Base-by-base conservation (phyloP, 2,888 invertebrate genomes). In the Gymnosoma rotundatum region DNA sequence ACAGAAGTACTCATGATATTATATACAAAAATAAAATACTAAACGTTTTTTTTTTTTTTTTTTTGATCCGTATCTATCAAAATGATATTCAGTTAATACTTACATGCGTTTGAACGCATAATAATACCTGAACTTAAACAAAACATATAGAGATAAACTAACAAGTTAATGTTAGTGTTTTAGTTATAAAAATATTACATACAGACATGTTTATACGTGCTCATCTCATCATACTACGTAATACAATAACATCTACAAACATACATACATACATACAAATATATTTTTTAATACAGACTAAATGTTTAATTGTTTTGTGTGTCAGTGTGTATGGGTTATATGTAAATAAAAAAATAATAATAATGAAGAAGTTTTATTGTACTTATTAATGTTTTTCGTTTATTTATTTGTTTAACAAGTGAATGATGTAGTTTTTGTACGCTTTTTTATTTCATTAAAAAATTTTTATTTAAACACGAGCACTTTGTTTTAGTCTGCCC, bases 11-110 rank as follows among this genome's bases (percentile, higher is more conserved):
- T 63, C 76, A 76, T 86, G 87, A 88, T 88, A 90, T 90, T 89
- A 90, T 90, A 89, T 88, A 88, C 90, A 90, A 90, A 90, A 89
- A 89, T 88, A 89, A 88, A 88, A 52, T 32, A 63, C 18, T 18
- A 20, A 36, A n/a, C n/a, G n/a, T n/a, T n/a, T n/a, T n/a, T n/a
- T n/a, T n/a, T n/a, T n/a, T 8, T 7, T 6, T 4, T 20, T 8
- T 87, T 54, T 38, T 88, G 90, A 90, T 90, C 87, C 86, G 80
- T 89, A 90, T 90, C 86, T 72, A 52, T 58, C 50, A 66, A 60
- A 79, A 79, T 66, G 32, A 52, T 66, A 50, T 4, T 18, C 5
- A 66, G 32, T 45, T 45, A 50, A 50, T 66, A 7, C 12, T 32
- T 32, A 66, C 7, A 8, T 56, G 25, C 16, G 25, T 56, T 32